Evolutionary conservation across 2,797 vertebrate genomes (phyloP).

Genomic region (Pristis pectinata): DNA sequence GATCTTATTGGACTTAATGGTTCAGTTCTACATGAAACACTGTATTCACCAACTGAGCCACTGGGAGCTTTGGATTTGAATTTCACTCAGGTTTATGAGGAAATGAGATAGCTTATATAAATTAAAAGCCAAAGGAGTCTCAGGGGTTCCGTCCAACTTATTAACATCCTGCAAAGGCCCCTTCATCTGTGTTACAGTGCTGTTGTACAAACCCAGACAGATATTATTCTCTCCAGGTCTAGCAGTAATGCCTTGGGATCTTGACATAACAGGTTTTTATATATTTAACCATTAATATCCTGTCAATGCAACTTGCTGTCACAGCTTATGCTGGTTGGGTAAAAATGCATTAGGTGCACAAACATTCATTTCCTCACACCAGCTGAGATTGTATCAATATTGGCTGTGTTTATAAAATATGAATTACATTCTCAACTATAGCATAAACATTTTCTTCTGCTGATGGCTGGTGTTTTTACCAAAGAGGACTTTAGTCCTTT

Average conservation of each 20-base stretch:
- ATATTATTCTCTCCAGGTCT: conserved; percentile 13
- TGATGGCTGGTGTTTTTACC: conserved; percentile 40
- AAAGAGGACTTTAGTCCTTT: conserved; percentile 39
- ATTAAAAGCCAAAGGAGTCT: background rate
- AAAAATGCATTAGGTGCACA: conserved; percentile 49
- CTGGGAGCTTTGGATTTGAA: background rate
- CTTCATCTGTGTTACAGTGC: conserved; percentile 43
- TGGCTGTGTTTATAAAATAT: conserved; percentile 44
- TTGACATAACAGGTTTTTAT: conserved; percentile 46
- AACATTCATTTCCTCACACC: conserved; percentile 51
- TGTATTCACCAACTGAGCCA: background rate
- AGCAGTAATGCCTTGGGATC: background rate
- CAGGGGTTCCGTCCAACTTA: background rate
- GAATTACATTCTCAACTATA: conserved; percentile 44
- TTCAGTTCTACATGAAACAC: background rate
- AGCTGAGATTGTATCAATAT: conserved; percentile 44
- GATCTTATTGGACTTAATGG: background rate
- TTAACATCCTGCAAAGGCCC: background rate
- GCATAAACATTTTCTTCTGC: conserved; percentile 43
- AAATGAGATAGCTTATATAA: background rate
- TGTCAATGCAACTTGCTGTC: conserved; percentile 41
- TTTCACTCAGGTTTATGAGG: background rate
- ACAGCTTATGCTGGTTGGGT: conserved; percentile 51
- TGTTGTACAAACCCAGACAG: background rate
- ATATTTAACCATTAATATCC: conserved; percentile 52